These are phyloP conservation scores for Bovichtus variegatus DNA, from an alignment of 2,797 vertebrate genomes.

Conservation along the genomic window DNA sequence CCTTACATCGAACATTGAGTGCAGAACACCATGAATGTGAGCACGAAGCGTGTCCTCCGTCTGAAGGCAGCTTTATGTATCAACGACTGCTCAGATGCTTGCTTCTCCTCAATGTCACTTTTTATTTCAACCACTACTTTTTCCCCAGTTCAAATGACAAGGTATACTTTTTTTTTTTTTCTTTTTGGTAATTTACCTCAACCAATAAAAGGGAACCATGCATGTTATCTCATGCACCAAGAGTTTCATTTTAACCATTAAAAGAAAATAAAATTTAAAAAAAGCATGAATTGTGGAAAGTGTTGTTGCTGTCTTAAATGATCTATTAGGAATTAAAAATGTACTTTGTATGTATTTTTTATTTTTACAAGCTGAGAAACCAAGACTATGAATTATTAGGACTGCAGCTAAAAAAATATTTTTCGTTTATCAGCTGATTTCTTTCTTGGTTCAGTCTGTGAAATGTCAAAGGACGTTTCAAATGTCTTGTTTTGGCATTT, in stretches of 20 bases:
- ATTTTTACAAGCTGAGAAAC: background rate
- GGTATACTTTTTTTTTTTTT: background rate
- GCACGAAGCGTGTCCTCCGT: background rate
- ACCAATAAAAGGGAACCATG: background rate
- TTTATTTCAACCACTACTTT: background rate
- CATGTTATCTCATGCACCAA: background rate
- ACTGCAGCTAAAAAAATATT: background rate
- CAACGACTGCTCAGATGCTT: background rate
- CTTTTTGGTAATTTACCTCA: background rate
- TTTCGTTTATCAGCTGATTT: background rate
- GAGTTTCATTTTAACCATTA: background rate
- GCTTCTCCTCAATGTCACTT: background rate
- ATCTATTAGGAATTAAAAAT: background rate
- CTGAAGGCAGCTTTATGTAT: background rate
- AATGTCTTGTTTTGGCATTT: background rate
- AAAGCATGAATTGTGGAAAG: background rate
- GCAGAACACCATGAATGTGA: background rate
- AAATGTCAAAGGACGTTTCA: background rate
- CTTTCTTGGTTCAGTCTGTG: background rate
- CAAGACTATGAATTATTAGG: background rate
- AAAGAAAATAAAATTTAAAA: too few species aligned
- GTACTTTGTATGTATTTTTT: background rate
- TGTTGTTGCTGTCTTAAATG: background rate
- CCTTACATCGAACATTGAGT: constrained; percentile 10
- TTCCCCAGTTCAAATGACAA: background rate